Conservation (phyloP, 2,797 vertebrate species). For the Anguilla pacifica region DNA sequence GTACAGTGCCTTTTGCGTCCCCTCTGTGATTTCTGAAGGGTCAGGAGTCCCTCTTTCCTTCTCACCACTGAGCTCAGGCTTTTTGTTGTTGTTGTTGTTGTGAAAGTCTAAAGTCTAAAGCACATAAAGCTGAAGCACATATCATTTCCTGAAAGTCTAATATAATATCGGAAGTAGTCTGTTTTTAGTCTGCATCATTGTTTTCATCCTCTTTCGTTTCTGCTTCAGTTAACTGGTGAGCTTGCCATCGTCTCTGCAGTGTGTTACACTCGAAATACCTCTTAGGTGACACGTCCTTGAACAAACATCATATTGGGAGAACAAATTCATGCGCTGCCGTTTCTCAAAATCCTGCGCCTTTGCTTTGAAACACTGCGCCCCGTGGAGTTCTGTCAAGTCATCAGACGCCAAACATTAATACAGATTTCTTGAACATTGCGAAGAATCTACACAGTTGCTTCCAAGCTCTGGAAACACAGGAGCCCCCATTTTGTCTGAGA, state of each 20-base stretch:
- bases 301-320: constrained; percentile 34
- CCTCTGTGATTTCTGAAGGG: neutral
- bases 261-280: constrained; percentile 34
- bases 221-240: constrained; percentile 21
- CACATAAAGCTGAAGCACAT: neutral
- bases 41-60: neutral
- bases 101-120: neutral
- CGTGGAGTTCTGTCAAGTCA: constrained; percentile 37
- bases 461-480: constrained; percentile 24
- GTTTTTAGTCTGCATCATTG: neutral
- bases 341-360: constrained; percentile 33
- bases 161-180: neutral
- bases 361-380: constrained; percentile 16
- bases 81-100: neutral
- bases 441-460: constrained; percentile 35
- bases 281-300: constrained; percentile 36
- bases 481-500: constrained; percentile 20
- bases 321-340: constrained; percentile 40
- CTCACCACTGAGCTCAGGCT: neutral
- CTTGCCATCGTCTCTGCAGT: constrained; percentile 12
- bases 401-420: constrained; percentile 42
- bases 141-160: constrained; percentile 7
- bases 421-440: constrained; percentile 47
- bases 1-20: neutral
- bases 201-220: constrained; percentile 24